Evolutionary conservation across 2,113 vertebrate genomes (phyloP).

Genomic region (Odocoileus hemionus): DNA sequence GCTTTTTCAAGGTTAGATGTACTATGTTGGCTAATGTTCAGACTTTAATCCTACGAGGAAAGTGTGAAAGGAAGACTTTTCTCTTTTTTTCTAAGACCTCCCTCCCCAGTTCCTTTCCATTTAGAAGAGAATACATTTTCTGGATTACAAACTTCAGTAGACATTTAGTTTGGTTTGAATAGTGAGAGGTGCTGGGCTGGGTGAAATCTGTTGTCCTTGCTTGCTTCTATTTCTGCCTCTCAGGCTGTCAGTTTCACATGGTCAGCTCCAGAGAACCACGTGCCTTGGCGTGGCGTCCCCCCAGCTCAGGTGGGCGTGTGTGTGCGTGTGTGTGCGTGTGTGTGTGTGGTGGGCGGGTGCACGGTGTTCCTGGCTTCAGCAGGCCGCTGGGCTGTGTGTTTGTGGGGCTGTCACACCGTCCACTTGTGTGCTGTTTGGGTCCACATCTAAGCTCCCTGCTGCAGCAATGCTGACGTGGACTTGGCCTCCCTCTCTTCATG

Average conservation of each 20-base stretch:
- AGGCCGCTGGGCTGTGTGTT: background rate
- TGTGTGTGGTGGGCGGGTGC: background rate
- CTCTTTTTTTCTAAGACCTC: background rate
- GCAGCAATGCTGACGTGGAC: background rate
- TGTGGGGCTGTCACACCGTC: fast-evolving
- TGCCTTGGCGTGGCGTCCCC: background rate
- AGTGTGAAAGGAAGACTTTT: background rate
- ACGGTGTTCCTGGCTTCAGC: fast-evolving
- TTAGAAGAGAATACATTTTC: background rate
- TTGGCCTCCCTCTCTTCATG: background rate
- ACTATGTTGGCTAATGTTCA: background rate
- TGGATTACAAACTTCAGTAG: background rate
- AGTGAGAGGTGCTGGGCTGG: background rate
- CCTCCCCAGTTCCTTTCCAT: background rate
- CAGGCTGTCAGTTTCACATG: fast-evolving
- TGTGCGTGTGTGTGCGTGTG: background rate
- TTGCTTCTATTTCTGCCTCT: background rate
- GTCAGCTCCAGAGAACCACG: background rate
- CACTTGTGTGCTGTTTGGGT: background rate
- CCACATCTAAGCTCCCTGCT: background rate
- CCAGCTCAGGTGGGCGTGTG: background rate
- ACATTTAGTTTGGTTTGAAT: background rate
- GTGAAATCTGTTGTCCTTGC: background rate
- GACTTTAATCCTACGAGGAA: background rate
- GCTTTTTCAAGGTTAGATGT: background rate